Conservation (phyloP, 2,113 vertebrate species). For the Stegastes partitus region DNA sequence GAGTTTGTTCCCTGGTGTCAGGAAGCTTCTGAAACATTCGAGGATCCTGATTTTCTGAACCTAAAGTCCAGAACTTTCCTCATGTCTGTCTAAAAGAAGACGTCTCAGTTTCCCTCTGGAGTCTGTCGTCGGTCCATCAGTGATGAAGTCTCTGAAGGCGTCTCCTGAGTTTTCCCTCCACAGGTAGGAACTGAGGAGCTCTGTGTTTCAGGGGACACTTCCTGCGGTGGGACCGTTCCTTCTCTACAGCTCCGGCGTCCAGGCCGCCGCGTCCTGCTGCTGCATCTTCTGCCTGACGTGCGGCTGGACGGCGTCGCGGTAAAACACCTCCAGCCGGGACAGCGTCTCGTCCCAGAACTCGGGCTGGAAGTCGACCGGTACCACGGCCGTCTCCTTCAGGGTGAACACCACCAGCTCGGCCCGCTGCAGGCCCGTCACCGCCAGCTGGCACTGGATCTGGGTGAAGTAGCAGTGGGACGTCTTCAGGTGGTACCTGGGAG, state of each 20-base stretch:
- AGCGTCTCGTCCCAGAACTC: constrained; percentile 80
- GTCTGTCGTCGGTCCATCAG: too few species aligned
- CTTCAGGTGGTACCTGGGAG: constrained; percentile 79
- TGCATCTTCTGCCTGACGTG: constrained; percentile 53
- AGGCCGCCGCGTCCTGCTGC: neutral
- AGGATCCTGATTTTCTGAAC: too few species aligned
- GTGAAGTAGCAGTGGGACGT: constrained; percentile 85
- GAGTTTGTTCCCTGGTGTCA: too few species aligned
- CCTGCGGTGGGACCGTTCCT: neutral
- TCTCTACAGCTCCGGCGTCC: constrained; percentile 57
- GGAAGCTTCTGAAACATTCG: too few species aligned
- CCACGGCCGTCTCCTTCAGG: constrained; percentile 78
- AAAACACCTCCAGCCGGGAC: constrained; percentile 86
- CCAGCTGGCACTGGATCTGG: constrained; percentile 89
- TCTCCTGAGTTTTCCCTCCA: too few species aligned
- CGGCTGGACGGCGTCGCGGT: constrained; percentile 81
- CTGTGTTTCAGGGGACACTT: too few species aligned
- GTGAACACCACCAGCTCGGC: constrained; percentile 87
- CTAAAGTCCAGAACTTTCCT: too few species aligned
- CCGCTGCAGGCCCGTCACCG: constrained; percentile 65
- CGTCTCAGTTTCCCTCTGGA: too few species aligned
- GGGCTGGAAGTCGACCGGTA: constrained; percentile 77
- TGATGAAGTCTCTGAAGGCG: too few species aligned
- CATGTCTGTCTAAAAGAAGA: too few species aligned
- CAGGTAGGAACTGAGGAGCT: too few species aligned